phyloP scores from a whole-genome alignment of 2,888 invertebrate species.

The Empis livida region DNA sequence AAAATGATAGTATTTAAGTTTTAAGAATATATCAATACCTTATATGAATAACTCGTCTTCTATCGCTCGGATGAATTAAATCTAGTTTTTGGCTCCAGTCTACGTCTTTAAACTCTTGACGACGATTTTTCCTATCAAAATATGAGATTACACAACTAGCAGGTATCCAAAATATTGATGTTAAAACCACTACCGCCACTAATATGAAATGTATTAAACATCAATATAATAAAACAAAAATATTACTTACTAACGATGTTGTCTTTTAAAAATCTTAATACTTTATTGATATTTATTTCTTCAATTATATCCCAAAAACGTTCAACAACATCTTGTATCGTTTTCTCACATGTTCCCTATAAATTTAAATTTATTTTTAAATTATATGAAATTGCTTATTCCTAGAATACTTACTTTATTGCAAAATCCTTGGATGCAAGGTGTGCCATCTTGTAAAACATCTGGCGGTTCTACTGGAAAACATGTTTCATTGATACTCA shows the following conservation, averaged over 20 bases:
- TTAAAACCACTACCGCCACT: conserved; percentile 68
- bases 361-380: conserved; percentile 12
- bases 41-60: conserved; percentile 54
- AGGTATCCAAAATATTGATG: conserved; percentile 91
- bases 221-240: background rate
- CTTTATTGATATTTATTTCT: conserved; percentile 88
- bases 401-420: conserved; percentile 57
- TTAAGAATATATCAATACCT: conserved; percentile 30
- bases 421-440: conserved; percentile 94
- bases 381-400: too few species aligned
- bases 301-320: conserved; percentile 96
- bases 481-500: conserved; percentile 82
- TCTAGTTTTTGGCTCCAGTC: conserved; percentile 59
- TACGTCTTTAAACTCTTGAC: conserved; percentile 54
- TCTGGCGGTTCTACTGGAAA: conserved; percentile 80
- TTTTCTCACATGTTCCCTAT: conserved; percentile 87
- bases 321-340: conserved; percentile 88
- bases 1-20: background rate
- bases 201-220: conserved; percentile 7
- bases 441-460: conserved; percentile 83
- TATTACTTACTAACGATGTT: conserved; percentile 71
- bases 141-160: conserved; percentile 79
- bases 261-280: conserved; percentile 75
- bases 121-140: conserved; percentile 62
- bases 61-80: conserved; percentile 60